phyloP scores from a whole-genome alignment of 35 echinoderm and acorn worm species.

The Nesometra sesokonis region DNA sequence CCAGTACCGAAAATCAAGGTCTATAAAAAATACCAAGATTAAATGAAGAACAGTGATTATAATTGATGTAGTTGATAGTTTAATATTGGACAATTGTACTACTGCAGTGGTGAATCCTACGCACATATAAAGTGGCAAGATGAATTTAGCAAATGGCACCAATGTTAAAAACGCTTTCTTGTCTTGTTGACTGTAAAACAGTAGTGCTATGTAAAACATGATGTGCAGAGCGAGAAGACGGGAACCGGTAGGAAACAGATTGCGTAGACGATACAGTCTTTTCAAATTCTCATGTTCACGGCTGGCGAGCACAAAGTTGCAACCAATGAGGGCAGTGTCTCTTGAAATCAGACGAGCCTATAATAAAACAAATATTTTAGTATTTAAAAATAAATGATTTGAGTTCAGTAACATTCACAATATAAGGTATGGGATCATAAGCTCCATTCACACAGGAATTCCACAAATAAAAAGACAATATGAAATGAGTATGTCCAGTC shows the following conservation, averaged over 20 bases:
- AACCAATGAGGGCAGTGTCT: background rate
- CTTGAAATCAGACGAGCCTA: background rate
- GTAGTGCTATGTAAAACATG: background rate
- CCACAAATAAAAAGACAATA: too few relatives aligned
- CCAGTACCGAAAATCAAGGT: background rate
- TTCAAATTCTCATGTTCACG: background rate
- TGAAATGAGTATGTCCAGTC: too few relatives aligned
- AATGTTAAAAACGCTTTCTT: background rate
- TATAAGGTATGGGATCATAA: too few relatives aligned
- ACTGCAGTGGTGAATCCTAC: background rate
- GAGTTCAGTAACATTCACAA: too few relatives aligned
- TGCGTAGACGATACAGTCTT: background rate
- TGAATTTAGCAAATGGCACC: background rate
- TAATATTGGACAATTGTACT: background rate
- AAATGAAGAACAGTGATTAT: background rate
- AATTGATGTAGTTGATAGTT: background rate
- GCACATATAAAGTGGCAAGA: background rate
- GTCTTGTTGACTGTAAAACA: background rate
- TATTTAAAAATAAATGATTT: too few relatives aligned
- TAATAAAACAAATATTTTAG: background rate
- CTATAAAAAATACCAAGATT: background rate
- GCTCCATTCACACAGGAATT: too few relatives aligned
- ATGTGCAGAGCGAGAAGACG: background rate
- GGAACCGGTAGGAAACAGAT: background rate
- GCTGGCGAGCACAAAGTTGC: background rate